Conservation (phyloP, 2,888 invertebrate genomes). For the Oeneis ivallda region DNA sequence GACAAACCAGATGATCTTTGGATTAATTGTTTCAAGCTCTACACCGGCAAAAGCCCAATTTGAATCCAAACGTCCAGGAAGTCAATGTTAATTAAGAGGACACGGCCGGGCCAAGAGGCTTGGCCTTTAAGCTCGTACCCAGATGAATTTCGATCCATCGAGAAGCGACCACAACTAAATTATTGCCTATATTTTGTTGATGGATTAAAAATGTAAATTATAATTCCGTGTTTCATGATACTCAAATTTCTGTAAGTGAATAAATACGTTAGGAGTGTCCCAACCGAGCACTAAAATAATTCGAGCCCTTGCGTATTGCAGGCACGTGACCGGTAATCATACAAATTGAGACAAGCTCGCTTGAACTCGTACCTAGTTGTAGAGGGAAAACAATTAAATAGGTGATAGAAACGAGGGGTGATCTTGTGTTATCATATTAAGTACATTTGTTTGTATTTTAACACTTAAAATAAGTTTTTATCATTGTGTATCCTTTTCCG, state of each 20-base stretch:
- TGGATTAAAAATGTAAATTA: constrained; percentile 14
- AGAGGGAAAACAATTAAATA: constrained; percentile 38
- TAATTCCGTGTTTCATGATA: constrained; percentile 29
- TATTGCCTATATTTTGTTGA: background rate
- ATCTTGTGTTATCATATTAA: constrained; percentile 5
- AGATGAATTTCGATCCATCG: too few species aligned
- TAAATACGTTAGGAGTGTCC: constrained; percentile 60
- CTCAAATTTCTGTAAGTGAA: constrained; percentile 48
- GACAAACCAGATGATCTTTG: too few species aligned
- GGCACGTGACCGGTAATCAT: constrained; percentile 67
- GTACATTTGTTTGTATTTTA: background rate
- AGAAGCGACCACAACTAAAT: background rate
- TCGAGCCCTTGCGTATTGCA: constrained; percentile 41
- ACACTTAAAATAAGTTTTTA: background rate
- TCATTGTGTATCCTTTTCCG: too few species aligned
- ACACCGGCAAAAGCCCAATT: too few species aligned
- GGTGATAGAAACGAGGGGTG: constrained; percentile 13
- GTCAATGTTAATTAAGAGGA: too few species aligned
- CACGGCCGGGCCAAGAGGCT: too few species aligned
- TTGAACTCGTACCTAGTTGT: constrained; percentile 40
- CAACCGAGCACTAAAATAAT: constrained; percentile 54
- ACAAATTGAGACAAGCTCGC: constrained; percentile 65
- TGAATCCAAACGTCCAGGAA: too few species aligned
- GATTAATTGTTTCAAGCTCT: too few species aligned
- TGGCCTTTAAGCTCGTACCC: too few species aligned